A percentile compares a stretch with the other conserved stretches of the same genome.
phyloP scores from a whole-genome alignment of 1,140 invertebrate genomes.

The Leptinotarsa texana region DNA sequence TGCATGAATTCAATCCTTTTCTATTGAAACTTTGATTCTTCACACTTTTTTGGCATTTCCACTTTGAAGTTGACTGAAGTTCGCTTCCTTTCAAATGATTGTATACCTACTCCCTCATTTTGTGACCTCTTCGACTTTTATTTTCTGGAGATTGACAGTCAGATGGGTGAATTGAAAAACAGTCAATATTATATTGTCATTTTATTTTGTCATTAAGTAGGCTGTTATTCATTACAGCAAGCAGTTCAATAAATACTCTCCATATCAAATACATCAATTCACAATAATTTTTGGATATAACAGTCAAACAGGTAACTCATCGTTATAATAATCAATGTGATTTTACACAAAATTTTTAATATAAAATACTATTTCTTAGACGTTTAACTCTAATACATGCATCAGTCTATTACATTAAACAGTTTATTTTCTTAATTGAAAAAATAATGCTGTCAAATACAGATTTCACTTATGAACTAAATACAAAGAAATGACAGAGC shows the following conservation, averaged over 20 bases:
- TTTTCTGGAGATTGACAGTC: too few species aligned
- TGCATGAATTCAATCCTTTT: too few species aligned
- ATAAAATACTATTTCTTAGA: conserved; percentile 29
- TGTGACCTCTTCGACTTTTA: too few species aligned
- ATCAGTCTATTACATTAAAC: conserved; percentile 18
- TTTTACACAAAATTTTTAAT: conserved; percentile 28
- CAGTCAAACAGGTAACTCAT: conserved; percentile 20
- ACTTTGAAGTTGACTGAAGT: too few species aligned
- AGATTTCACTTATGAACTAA: conserved; percentile 1
- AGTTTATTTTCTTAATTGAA: background rate
- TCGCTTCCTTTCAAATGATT: too few species aligned
- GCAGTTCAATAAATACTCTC: conserved; percentile 14
- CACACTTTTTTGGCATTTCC: too few species aligned
- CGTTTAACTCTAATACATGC: background rate
- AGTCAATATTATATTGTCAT: background rate
- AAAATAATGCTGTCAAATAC: conserved; percentile 23
- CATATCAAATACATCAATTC: conserved; percentile 11
- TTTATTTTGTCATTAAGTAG: conserved; percentile 19
- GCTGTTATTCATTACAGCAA: conserved; percentile 14
- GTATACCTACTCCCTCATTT: too few species aligned
- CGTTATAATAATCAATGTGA: conserved; percentile 27
- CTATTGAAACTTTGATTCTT: too few species aligned
- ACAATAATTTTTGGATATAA: conserved; percentile 1
- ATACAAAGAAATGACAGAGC: background rate
- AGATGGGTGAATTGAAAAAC: too few species aligned